Base-by-base conservation (phyloP, 2,797 vertebrate species). In the Huso huso region DNA sequence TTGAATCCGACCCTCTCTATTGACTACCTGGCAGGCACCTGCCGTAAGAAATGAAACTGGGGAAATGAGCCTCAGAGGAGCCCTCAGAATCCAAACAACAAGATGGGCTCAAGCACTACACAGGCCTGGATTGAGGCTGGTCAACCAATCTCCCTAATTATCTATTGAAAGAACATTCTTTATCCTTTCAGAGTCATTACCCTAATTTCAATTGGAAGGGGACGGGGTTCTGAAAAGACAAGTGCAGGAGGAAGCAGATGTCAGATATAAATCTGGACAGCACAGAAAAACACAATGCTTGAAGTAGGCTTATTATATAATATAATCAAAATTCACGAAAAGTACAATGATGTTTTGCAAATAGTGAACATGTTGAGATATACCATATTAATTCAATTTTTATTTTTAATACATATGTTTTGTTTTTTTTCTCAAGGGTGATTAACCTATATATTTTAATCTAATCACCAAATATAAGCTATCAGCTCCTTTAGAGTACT, bases 11-110 rank as follows among this genome's bases (percentile, higher is more conserved):
- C 87, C 79, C 78, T 86, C 86, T 76, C 89, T 93, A 95, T 95
- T 93, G 92, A 96, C 93, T 94, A 94, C 93, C 94, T 95, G 93
- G 91, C 93, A 89, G 88, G 93, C 94, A 97, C 94, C 94, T 98
- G 95, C 93, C 91, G 84, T 78, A 76, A 83, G 91, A 93, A 94
- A 96, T 93, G 87, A 91, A 92, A 90, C 89, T 83, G 84, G 70
- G 82, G 79, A 81, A 92, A 94, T 90, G 88, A 86, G 84, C 87
- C 93, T 86, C 91, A 61, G 71, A 93, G 88, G 94, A 93, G 83
- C 82, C 81, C 83, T 88, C 78, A 82, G 82, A 86, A 75, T 75
- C 79, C 85, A 85, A 77, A 88, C 81, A 83, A 86, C 83, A 82
- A 37, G 84, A 84, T 80, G 74, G 84, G 78, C 85, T 74, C 74